Evolutionary conservation across 2,113 vertebrate species (phyloP).

Genomic region (Eretmochelys imbricata): DNA sequence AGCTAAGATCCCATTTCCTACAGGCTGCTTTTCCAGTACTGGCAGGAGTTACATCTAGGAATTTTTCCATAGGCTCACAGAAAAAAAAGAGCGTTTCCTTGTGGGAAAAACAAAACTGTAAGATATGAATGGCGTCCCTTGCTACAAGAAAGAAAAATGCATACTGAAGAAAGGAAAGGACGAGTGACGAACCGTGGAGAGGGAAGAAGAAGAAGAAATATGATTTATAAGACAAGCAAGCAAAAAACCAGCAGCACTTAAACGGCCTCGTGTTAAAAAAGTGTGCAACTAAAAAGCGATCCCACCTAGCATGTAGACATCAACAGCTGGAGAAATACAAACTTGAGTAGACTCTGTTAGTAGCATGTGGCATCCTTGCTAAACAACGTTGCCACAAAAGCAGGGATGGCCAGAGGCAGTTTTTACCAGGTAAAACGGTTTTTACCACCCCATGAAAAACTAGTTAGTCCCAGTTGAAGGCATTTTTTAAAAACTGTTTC

Average conservation of each 20-base stretch:
- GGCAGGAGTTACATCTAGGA: not conserved
- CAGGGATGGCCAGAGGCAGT: not conserved
- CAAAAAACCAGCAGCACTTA: not conserved
- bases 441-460: not conserved
- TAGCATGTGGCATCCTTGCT: not conserved
- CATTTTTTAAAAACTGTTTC: not conserved
- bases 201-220: not conserved
- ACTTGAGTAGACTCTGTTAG: not conserved
- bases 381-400: not conserved
- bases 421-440: not conserved
- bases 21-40: not conserved
- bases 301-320: not conserved
- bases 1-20: not conserved
- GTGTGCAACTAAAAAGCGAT: not conserved
- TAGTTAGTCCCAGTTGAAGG: not conserved
- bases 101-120: not conserved
- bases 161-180: not conserved
- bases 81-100: not conserved
- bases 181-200: not conserved
- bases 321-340: not conserved
- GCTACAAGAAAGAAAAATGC: not conserved
- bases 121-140: not conserved
- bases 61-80: not conserved
- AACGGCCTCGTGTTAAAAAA: not conserved
- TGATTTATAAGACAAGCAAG: not conserved